Evolutionary conservation across 2,797 vertebrate genomes (phyloP), one percentile per base, ranked within the genome.

Genomic region (Lepilemur septentrionalis): DNA sequence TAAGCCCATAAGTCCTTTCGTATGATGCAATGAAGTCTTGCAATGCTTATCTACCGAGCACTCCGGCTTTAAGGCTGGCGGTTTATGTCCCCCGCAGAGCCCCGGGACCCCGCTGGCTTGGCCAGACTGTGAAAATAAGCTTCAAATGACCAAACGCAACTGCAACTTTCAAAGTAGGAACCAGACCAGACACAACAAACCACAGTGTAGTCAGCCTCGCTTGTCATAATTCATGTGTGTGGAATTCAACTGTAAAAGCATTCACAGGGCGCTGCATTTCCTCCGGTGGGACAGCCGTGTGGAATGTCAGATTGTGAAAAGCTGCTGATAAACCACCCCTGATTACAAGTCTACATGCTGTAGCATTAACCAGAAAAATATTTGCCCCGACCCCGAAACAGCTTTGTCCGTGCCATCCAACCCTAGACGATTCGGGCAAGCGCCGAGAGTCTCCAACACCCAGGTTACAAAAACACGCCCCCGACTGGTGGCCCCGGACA

Each of bases 111-210:
- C 97, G 98, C 98, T 98, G 98, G 99, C 99, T 99, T 98, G 98
- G 99, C 98, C 98, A 98, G 98, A 98, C 98, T 97, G 97, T 97
- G 98, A 99, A 99, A 99, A 98, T 98, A 98, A 98, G 98, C 97
- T 98, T 98, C 96, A 93, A 98, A 98, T 99, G 98, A 99, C 98
- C 98, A 98, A 99, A 98, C 28, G 95, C 98, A 98, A 99, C 98
- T 99, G 98, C 98, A 98, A 98, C 98, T 98, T 96, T 97, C 97
- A 96, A 98, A 98, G 98, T 93, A 98, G 98, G 98, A 99, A 98
- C 98, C 98, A 97, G 98, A 99, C 98, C 99, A 99, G 99, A 99
- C 99, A 99, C 99, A 99, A 99, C 99, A 99, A 99, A 99, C 99
- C 99, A 97, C 99, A 98, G 98, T 97, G 98, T 98, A 98, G 98